Evolutionary conservation across 1,140 invertebrate genomes (phyloP).

Genomic region (Potamilus streckersoni): DNA sequence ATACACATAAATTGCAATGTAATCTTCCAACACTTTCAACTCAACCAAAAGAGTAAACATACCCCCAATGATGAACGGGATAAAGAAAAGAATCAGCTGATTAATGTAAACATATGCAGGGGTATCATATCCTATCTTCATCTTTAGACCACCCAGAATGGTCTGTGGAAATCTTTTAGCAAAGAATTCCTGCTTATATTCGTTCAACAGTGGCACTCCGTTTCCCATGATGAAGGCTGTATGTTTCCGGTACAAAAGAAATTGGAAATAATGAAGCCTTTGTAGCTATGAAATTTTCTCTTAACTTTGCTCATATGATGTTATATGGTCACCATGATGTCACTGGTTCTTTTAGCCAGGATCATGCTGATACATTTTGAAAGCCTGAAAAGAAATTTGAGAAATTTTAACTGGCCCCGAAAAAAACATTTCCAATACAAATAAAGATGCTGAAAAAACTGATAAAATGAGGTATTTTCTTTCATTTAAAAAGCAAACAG

Average conservation of each 20-base stretch:
- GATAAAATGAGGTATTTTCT: too few relatives aligned
- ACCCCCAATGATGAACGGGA: constrained; percentile 60
- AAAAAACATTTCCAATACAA: too few relatives aligned
- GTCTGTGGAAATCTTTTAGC: constrained; percentile 67
- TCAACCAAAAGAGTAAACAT: constrained; percentile 61
- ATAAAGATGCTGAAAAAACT: too few relatives aligned
- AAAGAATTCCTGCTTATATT: constrained; percentile 69
- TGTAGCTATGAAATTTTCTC: too few relatives aligned
- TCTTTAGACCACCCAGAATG: constrained; percentile 66
- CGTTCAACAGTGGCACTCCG: constrained; percentile 68
- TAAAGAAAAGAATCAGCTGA: constrained; percentile 57
- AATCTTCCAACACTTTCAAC: constrained; percentile 45
- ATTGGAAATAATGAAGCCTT: background rate
- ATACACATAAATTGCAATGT: constrained; percentile 52
- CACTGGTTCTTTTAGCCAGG: too few relatives aligned
- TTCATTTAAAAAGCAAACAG: too few relatives aligned
- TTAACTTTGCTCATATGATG: too few relatives aligned
- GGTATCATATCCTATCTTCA: constrained; percentile 59
- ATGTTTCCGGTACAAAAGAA: constrained; percentile 17
- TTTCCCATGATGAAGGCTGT: constrained; percentile 53
- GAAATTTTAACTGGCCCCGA: too few relatives aligned
- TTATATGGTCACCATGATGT: too few relatives aligned
- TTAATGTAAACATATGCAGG: constrained; percentile 64
- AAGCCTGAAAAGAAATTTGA: too few relatives aligned
- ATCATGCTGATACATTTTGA: too few relatives aligned